Conservation (phyloP, 2,113 vertebrate genomes). For the mouse (Mus musculus) region DNA sequence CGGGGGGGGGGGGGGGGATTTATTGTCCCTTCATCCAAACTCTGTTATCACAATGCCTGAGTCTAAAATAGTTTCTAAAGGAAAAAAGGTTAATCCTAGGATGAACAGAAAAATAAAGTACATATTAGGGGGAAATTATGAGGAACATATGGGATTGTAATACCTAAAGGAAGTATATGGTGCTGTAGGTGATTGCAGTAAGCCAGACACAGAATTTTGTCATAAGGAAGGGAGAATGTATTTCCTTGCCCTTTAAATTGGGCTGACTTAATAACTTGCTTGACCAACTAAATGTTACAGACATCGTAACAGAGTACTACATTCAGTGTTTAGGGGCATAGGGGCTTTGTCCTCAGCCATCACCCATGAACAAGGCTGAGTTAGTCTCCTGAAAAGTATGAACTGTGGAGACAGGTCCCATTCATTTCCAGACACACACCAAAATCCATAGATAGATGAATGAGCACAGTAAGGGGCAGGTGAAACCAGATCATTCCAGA, state of each 20-base stretch:
- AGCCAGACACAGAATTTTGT: neutral
- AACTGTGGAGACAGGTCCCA: neutral
- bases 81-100: neutral
- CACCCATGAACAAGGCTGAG: neutral
- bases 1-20: neutral
- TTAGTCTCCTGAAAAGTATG: neutral
- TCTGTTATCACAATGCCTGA: neutral
- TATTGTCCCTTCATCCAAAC: neutral
- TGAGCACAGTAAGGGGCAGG: neutral
- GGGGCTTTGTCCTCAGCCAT: neutral
- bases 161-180: neutral
- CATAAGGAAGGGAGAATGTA: neutral
- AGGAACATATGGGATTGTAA: neutral
- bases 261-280: neutral
- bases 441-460: neutral
- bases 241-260: constrained; percentile 53
- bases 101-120: neutral
- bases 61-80: neutral
- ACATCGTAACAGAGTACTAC: neutral
- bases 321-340: neutral
- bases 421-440: too few species aligned
- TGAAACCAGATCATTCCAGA: neutral
- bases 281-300: constrained; percentile 1
- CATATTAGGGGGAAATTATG: neutral
- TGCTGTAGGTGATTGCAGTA: neutral